These are phyloP conservation scores for Cryptocephalus moraei DNA, from an alignment of 2,888 invertebrate species.

Conservation along the genomic window DNA sequence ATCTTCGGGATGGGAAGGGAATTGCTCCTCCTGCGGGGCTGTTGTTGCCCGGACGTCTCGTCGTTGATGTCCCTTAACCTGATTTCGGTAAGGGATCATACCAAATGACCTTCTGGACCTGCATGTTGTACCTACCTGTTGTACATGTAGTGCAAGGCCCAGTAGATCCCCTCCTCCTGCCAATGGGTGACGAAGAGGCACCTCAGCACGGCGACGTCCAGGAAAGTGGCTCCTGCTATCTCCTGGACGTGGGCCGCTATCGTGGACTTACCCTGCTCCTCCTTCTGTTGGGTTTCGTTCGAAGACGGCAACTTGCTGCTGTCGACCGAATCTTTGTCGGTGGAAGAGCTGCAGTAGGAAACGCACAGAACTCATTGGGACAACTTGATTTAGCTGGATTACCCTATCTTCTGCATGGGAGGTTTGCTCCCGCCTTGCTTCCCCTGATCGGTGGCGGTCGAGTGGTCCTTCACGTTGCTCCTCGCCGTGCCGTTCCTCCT, in stretches of 20 bases:
- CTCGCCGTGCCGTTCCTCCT: constrained; percentile 39
- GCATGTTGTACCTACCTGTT: constrained; percentile 52
- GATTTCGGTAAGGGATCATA: background rate
- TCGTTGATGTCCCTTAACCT: constrained; percentile 83
- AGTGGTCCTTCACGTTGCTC: constrained; percentile 41
- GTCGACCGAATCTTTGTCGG: constrained; percentile 70
- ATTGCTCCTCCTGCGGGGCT: constrained; percentile 79
- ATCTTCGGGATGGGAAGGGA: constrained; percentile 91
- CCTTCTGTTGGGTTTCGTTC: constrained; percentile 15
- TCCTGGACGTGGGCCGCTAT: constrained; percentile 32
- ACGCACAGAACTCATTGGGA: background rate
- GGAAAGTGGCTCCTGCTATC: constrained; percentile 80
- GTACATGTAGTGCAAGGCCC: constrained; percentile 88
- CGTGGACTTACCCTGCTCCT: constrained; percentile 7
- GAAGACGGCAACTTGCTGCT: constrained; percentile 37
- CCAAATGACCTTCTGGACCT: background rate
- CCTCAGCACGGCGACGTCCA: constrained; percentile 92
- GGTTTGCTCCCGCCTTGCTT: constrained; percentile 36
- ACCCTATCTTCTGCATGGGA: constrained; percentile 53
- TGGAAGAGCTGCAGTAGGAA: constrained; percentile 43
- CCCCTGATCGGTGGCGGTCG: constrained; percentile 34
- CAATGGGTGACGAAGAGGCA: constrained; percentile 95
- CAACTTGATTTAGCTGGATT: constrained; percentile 11
- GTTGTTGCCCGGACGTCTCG: constrained; percentile 65
- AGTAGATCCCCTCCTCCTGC: constrained; percentile 96